Conservation (phyloP, 2,888 invertebrate species). For the Imbricaverruca yamaguchii region DNA sequence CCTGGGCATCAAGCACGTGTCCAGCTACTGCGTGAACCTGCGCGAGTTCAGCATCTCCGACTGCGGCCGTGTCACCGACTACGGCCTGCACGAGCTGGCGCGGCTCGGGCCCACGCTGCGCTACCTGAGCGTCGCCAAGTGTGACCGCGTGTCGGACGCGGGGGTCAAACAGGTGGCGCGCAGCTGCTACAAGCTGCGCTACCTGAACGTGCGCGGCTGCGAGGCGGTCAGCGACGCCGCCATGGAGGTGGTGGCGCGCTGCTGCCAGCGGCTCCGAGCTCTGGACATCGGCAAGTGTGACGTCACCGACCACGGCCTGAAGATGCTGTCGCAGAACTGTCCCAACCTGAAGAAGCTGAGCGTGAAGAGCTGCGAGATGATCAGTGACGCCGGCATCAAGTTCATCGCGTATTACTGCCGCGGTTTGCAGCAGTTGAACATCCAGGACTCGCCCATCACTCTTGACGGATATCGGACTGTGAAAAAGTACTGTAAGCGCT, state of each 20-base stretch:
- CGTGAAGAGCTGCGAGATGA: conserved; percentile 79
- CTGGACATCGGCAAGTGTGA: conserved; percentile 89
- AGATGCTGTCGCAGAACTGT: conserved; percentile 78
- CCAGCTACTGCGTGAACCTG: conserved; percentile 74
- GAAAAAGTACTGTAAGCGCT: conserved; percentile 83
- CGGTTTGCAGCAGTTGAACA: conserved; percentile 81
- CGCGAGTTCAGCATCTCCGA: conserved; percentile 85
- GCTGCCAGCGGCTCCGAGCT: conserved; percentile 75
- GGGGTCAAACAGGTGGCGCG: conserved; percentile 78
- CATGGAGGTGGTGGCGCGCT: conserved; percentile 72
- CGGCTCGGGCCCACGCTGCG: conserved; percentile 77
- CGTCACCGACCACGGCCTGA: conserved; percentile 78
- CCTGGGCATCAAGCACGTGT: conserved; percentile 81
- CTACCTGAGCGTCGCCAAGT: conserved; percentile 88
- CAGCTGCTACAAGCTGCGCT: conserved; percentile 68
- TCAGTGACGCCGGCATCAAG: conserved; percentile 81
- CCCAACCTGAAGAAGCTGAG: conserved; percentile 85
- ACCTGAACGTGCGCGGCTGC: conserved; percentile 84
- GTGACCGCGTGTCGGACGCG: conserved; percentile 75
- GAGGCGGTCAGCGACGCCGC: conserved; percentile 91
- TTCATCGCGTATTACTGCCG: conserved; percentile 82
- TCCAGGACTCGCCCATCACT: conserved; percentile 86
- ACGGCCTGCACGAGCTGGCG: conserved; percentile 80
- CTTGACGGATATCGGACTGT: conserved; percentile 82
- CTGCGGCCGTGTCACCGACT: conserved; percentile 80